These are phyloP conservation scores for Archegozetes longisetosus DNA, from an alignment of 1,140 invertebrate genomes.

Conservation along the genomic window DNA sequence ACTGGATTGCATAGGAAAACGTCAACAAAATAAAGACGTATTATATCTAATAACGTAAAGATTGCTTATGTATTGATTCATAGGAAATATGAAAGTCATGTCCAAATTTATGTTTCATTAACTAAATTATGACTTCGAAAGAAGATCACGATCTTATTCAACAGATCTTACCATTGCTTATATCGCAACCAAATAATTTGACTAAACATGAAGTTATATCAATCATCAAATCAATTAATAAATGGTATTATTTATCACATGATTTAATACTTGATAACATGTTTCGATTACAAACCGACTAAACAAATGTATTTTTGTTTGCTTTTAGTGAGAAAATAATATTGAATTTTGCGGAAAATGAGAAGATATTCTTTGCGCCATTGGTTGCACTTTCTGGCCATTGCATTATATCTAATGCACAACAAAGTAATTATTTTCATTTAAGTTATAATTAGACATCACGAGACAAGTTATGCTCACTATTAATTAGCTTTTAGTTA, in stretches of 20 bases:
- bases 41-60: too few species aligned
- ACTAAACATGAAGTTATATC: background rate
- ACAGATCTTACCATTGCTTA: background rate
- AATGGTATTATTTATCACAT: background rate
- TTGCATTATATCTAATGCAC: conserved; percentile 49
- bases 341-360: conserved; percentile 49
- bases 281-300: too few species aligned
- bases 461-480: too few species aligned
- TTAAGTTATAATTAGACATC: too few species aligned
- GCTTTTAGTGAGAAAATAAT: background rate
- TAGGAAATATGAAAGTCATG: too few species aligned
- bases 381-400: conserved; percentile 55
- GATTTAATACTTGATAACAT: background rate
- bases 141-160: background rate
- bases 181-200: background rate
- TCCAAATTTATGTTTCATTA: too few species aligned
- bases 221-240: background rate
- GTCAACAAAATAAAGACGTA: too few species aligned
- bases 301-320: background rate
- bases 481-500: too few species aligned
- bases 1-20: too few species aligned
- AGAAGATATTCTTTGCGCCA: conserved; percentile 55
- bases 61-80: too few species aligned
- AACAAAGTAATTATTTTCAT: conserved; percentile 41
- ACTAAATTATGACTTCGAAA: background rate